Evolutionary conservation across 2,888 invertebrate species (phyloP).

Genomic region (Agrotis puta): DNA sequence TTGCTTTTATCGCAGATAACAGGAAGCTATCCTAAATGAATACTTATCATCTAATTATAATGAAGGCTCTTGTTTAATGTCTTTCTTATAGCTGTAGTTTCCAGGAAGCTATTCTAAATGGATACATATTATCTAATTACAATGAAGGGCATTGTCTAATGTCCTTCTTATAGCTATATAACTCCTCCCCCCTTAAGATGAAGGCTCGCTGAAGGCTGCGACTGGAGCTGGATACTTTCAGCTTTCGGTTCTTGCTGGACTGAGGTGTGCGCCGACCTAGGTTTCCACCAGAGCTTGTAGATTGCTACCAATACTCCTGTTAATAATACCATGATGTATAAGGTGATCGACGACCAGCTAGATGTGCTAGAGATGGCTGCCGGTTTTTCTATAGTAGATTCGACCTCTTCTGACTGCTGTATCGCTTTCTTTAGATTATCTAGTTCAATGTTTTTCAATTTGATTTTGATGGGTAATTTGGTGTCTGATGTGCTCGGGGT

Average conservation of each 20-base stretch:
- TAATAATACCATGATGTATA: neutral
- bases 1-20: no score
- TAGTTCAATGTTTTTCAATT: slow-evolving; percentile 10
- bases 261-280: slow-evolving; percentile 7
- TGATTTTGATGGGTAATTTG: neutral
- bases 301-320: neutral
- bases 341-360: slow-evolving; percentile 4
- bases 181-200: slow-evolving; percentile 29
- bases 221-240: neutral
- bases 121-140: slow-evolving; percentile 3
- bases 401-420: neutral
- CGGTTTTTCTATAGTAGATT: neutral
- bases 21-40: no score
- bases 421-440: neutral
- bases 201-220: slow-evolving; percentile 14
- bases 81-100: no score
- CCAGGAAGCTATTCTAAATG: no score
- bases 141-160: neutral
- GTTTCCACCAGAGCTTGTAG: slow-evolving; percentile 22
- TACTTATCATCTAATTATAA: no score
- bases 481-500: neutral
- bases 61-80: no score
- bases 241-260: slow-evolving; percentile 17
- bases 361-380: slow-evolving; percentile 6
- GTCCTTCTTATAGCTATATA: neutral